Conservation (phyloP, 2,113 vertebrate genomes). For the Daubentonia madagascariensis region DNA sequence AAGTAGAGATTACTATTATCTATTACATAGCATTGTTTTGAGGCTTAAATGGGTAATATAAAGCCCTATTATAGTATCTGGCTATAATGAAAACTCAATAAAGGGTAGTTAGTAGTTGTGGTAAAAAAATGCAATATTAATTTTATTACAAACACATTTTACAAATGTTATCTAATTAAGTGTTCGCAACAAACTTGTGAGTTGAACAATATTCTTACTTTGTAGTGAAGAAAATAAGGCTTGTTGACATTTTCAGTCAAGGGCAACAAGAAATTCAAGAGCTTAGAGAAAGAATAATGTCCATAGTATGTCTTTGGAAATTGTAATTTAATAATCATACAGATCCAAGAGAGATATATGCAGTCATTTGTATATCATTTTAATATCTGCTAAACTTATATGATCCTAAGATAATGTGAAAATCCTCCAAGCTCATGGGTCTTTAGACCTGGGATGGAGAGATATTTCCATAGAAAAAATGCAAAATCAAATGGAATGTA, state of each 20-base stretch:
- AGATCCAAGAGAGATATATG: background rate
- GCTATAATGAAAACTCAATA: background rate
- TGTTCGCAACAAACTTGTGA: background rate
- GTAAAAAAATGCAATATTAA: background rate
- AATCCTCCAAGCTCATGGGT: background rate
- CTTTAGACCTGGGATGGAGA: background rate
- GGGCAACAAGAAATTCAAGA: background rate
- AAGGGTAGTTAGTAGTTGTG: background rate
- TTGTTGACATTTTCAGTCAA: background rate
- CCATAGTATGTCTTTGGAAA: background rate
- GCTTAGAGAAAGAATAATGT: background rate
- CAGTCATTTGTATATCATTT: background rate
- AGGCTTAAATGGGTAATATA: background rate
- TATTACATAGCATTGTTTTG: background rate
- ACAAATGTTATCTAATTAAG: background rate
- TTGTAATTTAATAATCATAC: background rate
- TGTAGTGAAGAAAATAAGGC: background rate
- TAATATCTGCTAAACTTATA: background rate
- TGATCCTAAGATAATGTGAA: background rate
- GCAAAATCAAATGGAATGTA: background rate
- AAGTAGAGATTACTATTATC: background rate
- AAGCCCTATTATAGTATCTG: background rate
- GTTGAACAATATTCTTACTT: background rate
- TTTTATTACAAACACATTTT: background rate
- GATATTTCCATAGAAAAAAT: background rate